Evolutionary conservation across 2,797 vertebrate species (phyloP), one percentile per base, ranked within the genome.

Genomic region (Poeciliopsis paucimaculata): DNA sequence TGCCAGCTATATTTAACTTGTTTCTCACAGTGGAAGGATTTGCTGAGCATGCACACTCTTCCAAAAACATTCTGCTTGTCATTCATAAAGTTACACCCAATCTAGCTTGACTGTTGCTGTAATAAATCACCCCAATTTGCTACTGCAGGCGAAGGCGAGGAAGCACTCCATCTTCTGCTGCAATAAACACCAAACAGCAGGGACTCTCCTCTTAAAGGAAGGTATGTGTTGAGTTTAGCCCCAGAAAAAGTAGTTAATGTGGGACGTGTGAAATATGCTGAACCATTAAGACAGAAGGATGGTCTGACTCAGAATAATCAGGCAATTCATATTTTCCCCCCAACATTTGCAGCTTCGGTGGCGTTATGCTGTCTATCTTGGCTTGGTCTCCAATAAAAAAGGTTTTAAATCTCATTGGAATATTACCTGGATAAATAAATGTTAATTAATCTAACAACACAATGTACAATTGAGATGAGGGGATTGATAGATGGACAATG

Each of bases 11-110:
- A 5, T 79, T 26, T 16, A 60, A 68, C 31, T 28, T 71, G 20
- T 49, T 81, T 85, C 26, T 72, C 41, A 39, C 20, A 49, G 57
- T 53, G 31, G 10, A 43, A 82, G 68, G 71, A 51, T 70, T 77
- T 80, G 64, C 82, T 79, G 70, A 75, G n/a, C 45, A 2, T 64
- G 72, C 73, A 68, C 2, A 23, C 41, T 51, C n/a, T 62, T 72
- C 45, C 81, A 31, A 45, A 75, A 57, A 39, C 36, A n/a, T 46
- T 55, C 47, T 55, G 43, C 77, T 80, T 77, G 73, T 76, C 82
- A 73, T 79, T 82, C 72, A 66, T 71, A 53, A 76, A 83, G 74
- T 78, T 77, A n/a, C 20, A 43, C 62, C 75, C 55, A 80, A 49
- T 70, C 72, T 55, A 68, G 39, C 7, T 28, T 41, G 60, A 73